Conservation (phyloP, 2,797 vertebrate species). For the Ammospiza maritima region DNA sequence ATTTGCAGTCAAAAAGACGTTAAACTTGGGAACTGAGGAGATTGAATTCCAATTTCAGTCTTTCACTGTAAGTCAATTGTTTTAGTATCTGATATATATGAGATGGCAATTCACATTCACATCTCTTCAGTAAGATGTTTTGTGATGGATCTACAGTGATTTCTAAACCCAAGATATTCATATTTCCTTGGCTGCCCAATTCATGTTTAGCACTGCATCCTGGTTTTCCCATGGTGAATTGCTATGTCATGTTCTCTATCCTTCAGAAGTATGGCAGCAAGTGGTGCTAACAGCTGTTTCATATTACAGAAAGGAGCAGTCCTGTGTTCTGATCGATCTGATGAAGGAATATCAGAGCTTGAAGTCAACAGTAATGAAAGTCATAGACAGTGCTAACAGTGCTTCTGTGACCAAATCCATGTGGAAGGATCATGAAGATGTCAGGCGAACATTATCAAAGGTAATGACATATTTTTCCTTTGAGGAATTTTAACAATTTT, state of each 20-base stretch:
- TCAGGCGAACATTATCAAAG: conserved; percentile 84
- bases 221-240: not conserved
- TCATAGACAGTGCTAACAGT: conserved; percentile 82
- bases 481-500: not conserved
- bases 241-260: not conserved
- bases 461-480: conserved; percentile 73
- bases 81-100: not conserved
- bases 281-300: not conserved
- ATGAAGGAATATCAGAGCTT: conserved; percentile 87
- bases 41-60: not conserved
- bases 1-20: not conserved
- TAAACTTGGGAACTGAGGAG: not conserved
- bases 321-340: conserved; percentile 83
- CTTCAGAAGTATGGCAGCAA: not conserved
- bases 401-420: conserved; percentile 81
- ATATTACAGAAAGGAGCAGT: conserved; percentile 87
- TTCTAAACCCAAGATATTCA: not conserved
- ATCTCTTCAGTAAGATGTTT: not conserved
- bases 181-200: not conserved
- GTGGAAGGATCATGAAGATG: conserved; percentile 87
- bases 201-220: not conserved
- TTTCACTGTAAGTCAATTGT: not conserved
- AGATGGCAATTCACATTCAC: not conserved
- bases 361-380: conserved; percentile 81
- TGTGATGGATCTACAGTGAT: not conserved